Evolutionary conservation across 2,888 invertebrate species (phyloP).

Genomic region (Harmothoe impar): DNA sequence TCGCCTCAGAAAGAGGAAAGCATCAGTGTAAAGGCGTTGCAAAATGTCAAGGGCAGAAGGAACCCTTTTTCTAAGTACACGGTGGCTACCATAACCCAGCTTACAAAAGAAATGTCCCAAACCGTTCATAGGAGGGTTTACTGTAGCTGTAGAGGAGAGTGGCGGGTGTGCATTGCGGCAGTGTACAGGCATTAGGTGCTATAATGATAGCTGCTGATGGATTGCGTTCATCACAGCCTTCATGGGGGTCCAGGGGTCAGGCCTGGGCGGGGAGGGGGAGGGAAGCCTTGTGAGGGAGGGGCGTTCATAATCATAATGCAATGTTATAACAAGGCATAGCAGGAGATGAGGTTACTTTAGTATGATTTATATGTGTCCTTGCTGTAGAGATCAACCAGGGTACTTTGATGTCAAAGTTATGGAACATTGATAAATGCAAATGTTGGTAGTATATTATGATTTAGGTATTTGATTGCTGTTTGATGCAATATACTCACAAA

Average conservation of each 20-base stretch:
- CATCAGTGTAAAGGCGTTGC: too few species aligned
- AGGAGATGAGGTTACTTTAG: neutral
- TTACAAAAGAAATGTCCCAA: too few species aligned
- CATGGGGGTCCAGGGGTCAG: neutral
- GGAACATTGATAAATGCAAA: too few species aligned
- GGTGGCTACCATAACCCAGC: too few species aligned
- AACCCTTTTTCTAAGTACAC: too few species aligned
- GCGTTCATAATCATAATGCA: neutral
- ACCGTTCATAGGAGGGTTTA: neutral
- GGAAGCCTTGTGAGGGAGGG: neutral
- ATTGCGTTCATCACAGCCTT: conserved; percentile 32
- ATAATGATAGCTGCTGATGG: conserved; percentile 40
- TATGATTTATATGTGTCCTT: neutral
- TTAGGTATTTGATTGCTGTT: too few species aligned
- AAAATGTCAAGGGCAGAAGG: too few species aligned
- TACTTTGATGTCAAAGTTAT: too few species aligned
- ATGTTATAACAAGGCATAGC: neutral
- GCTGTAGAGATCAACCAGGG: too few species aligned
- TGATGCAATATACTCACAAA: too few species aligned
- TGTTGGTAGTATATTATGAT: too few species aligned
- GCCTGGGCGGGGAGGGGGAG: neutral
- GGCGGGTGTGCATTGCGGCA: neutral
- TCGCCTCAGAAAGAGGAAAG: too few species aligned
- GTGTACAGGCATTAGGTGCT: conserved; percentile 12
- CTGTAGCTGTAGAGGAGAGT: neutral